Evolutionary conservation across 2,888 invertebrate species (phyloP).

Genomic region (Cheilosia urbana): DNA sequence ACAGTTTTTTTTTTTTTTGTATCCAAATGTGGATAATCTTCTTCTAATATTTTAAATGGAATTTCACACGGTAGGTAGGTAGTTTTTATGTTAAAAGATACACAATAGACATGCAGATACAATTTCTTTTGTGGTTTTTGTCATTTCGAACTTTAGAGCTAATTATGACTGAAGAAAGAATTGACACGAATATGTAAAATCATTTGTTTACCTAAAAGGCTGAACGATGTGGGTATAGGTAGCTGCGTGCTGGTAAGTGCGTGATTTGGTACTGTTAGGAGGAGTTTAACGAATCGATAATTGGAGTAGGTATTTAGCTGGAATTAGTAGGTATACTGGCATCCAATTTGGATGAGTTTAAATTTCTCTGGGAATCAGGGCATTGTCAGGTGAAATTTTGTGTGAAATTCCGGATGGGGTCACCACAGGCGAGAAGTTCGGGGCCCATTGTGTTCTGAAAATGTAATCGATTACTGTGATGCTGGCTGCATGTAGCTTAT

Average conservation of each 20-base stretch:
- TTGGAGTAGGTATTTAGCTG: constrained; percentile 55
- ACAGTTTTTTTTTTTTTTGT: not conserved
- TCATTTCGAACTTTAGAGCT: constrained; percentile 67
- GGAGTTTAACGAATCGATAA: constrained; percentile 49
- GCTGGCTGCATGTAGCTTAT: not conserved
- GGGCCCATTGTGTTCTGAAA: not conserved
- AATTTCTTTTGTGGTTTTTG: constrained; percentile 53
- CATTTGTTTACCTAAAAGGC: constrained; percentile 32
- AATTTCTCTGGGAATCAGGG: constrained; percentile 56
- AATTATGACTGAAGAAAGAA: constrained; percentile 54
- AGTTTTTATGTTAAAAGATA: constrained; percentile 26
- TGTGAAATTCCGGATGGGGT: not conserved
- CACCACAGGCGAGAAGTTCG: constrained; percentile 1
- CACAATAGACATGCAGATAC: constrained; percentile 39
- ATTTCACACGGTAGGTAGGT: constrained; percentile 58
- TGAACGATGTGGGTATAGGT: not conserved
- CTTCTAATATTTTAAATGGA: constrained; percentile 30
- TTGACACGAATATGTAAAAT: constrained; percentile 62
- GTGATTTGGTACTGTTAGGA: constrained; percentile 10
- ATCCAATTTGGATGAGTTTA: constrained; percentile 21
- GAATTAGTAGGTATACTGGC: not conserved
- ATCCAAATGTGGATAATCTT: constrained; percentile 30
- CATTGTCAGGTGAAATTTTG: constrained; percentile 1
- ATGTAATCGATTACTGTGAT: not conserved
- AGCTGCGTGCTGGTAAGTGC: constrained; percentile 41